Percentiles rank a stretch among this genome's conserved stretches.
phyloP scores from a whole-genome alignment of 1,140 invertebrate genomes.

The Colletes gigas region DNA sequence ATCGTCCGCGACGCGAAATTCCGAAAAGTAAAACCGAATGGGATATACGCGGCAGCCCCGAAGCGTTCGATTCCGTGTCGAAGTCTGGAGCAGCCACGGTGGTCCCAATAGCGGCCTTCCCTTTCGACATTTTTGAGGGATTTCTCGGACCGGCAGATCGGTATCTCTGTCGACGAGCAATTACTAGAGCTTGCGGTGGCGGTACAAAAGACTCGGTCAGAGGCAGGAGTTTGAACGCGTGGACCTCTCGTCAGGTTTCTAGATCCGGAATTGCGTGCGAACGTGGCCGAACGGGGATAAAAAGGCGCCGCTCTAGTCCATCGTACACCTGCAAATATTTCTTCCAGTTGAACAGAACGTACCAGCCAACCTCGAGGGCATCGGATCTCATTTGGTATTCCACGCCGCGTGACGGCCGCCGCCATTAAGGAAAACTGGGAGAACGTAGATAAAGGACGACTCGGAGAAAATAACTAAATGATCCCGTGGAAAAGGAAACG shows the following conservation, averaged over 20 bases:
- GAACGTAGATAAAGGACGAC: not conserved
- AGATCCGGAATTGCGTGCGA: not conserved
- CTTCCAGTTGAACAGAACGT: not conserved
- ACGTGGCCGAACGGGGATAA: not conserved
- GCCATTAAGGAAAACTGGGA: not conserved
- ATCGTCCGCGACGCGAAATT: too few species aligned
- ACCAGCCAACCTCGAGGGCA: too few species aligned
- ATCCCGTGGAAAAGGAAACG: not conserved
- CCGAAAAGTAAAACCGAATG: too few species aligned
- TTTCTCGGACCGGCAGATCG: constrained; percentile 41
- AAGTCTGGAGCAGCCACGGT: not conserved
- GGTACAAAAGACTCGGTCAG: constrained; percentile 22
- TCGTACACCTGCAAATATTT: not conserved
- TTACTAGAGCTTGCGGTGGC: constrained; percentile 54
- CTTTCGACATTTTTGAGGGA: not conserved
- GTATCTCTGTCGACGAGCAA: constrained; percentile 54
- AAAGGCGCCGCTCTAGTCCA: not conserved
- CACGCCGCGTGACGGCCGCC: not conserved
- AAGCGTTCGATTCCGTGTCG: too few species aligned
- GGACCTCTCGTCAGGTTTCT: constrained; percentile 2
- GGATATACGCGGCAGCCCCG: too few species aligned
- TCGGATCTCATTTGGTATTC: constrained; percentile 1
- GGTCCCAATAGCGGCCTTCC: not conserved
- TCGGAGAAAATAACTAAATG: not conserved
- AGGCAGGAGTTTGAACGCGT: constrained; percentile 38